phyloP scores from a whole-genome alignment of 1,140 invertebrate genomes.

The Brachionus angularis region DNA sequence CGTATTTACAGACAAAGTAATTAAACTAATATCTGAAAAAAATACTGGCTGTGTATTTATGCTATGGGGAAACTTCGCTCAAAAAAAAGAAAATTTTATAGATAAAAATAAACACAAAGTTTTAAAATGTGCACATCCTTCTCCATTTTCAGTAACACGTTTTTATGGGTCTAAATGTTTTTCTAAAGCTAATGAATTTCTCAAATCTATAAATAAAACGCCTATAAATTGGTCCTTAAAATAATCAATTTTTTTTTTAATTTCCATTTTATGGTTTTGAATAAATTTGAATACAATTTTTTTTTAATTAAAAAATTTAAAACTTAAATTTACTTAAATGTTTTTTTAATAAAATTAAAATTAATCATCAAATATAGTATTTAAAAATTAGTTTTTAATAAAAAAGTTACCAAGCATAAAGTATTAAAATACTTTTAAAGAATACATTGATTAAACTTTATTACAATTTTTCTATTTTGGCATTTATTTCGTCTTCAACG shows the following conservation, averaged over 20 bases:
- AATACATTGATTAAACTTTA: no score
- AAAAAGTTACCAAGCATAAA: no score
- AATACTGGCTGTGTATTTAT: slow-evolving; percentile 32
- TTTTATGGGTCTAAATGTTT: slow-evolving; percentile 40
- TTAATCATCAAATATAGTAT: neutral
- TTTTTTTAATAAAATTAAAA: no score
- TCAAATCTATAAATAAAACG: neutral
- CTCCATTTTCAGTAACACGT: slow-evolving; percentile 40
- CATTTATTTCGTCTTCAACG: no score
- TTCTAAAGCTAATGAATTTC: slow-evolving; percentile 35
- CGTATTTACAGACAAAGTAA: slow-evolving; percentile 5
- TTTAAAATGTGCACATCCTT: slow-evolving; percentile 39
- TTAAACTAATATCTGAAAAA: slow-evolving; percentile 9
- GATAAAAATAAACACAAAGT: slow-evolving; percentile 41
- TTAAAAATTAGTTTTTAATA: no score
- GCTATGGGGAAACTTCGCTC: slow-evolving; percentile 41
- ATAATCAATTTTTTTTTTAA: slow-evolving; percentile 12
- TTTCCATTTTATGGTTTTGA: neutral
- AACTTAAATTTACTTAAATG: no score
- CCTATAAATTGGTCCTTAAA: slow-evolving; percentile 39
- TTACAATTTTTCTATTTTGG: no score
- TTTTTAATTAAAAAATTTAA: no score
- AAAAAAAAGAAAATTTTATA: slow-evolving; percentile 37
- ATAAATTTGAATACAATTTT: no score
- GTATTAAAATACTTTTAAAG: no score